Evolutionary conservation across 92 coral and sea anemone species (phyloP), one percentile per base, ranked within the genome.

Genomic region (Montipora capitata): DNA sequence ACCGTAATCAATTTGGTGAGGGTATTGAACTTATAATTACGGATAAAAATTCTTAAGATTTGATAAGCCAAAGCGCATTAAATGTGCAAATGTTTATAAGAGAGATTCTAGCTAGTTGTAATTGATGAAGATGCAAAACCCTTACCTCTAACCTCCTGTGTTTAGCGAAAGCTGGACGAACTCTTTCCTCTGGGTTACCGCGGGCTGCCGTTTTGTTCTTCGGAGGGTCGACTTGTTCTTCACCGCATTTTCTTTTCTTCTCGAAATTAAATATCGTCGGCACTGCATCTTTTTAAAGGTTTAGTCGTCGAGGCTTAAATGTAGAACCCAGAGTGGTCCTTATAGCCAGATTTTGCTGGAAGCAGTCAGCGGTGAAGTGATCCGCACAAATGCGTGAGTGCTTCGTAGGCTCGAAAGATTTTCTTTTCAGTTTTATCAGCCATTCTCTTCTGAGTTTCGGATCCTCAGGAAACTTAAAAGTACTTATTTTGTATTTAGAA

Each of bases 231-330:
- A 40, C 77, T 40, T 45, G 51, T 40, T 71, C 17, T 71, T 45
- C 17, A 71, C 77, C 62, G 16, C 51, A 7, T 78, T 11, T 43
- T 78, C 74, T 52, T 43, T 64, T 66, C 15, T 63, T 65, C 40
- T 43, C 20, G 61, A 80, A 80, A 16, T 80, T 43, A 65, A 80
- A 80, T 3, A 80, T 80, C 0, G 85, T 80, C 10, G 75, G 85
- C 11, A 80, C 73, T 45, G 85, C 76, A 42, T 65, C 76, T 40
- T 63, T 15, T 80, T 80, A 63, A 16, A 80, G 74, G 4, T 51
- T 20, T 20, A 20, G 20, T 20, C 20, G 20, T 20, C 20, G 20
- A 20, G 20, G 20, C 20, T 20, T 20, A 17, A 79, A 61, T 39
- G 58, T 11, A 18, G 76, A 51, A 54, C 58, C 76, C 76, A 80